Percentiles rank a stretch among this genome's conserved stretches.
phyloP scores from a whole-genome alignment of 30 jellyfish, hydroid and myxozoan genomes.

The Catostylus mosaicus region DNA sequence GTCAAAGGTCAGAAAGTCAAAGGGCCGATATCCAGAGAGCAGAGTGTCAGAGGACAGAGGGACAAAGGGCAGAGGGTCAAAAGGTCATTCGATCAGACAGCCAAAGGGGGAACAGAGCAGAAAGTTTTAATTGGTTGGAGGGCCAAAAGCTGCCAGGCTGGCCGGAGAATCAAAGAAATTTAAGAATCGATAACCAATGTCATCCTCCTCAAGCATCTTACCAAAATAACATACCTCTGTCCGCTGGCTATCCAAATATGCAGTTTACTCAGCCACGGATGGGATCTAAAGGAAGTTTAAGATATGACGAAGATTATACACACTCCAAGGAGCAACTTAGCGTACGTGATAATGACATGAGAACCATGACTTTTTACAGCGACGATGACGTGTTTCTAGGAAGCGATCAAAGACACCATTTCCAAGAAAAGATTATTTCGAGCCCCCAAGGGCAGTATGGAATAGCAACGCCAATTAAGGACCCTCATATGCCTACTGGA shows the following conservation, averaged over 20 bases:
- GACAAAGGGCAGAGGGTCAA: slow-evolving; percentile 18
- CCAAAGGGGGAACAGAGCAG: background rate
- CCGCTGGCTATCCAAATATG: background rate
- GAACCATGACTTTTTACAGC: slow-evolving; percentile 2
- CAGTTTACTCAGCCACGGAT: background rate
- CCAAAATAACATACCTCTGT: slow-evolving; percentile 12
- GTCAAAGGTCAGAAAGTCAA: background rate
- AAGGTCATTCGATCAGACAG: background rate
- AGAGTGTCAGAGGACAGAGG: background rate
- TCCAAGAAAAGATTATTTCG: slow-evolving; percentile 40
- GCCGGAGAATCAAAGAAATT: background rate
- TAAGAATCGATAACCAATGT: background rate
- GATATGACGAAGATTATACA: slow-evolving; percentile 22
- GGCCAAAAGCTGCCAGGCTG: background rate
- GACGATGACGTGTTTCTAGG: slow-evolving; percentile 26
- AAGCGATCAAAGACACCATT: slow-evolving; percentile 23
- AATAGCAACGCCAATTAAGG: slow-evolving; percentile 57
- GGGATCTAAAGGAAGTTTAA: slow-evolving; percentile 20
- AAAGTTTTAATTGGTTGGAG: background rate
- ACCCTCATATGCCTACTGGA: slow-evolving; percentile 35
- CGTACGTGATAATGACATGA: slow-evolving; percentile 15
- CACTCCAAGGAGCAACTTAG: slow-evolving; percentile 24
- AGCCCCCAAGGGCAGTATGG: slow-evolving; percentile 65
- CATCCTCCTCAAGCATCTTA: background rate
- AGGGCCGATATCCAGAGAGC: too few relatives aligned